Evolutionary conservation across 2,888 invertebrate species (phyloP), one percentile per base, ranked within the genome.

Genomic region (Caenorhabditis sulstoni): DNA sequence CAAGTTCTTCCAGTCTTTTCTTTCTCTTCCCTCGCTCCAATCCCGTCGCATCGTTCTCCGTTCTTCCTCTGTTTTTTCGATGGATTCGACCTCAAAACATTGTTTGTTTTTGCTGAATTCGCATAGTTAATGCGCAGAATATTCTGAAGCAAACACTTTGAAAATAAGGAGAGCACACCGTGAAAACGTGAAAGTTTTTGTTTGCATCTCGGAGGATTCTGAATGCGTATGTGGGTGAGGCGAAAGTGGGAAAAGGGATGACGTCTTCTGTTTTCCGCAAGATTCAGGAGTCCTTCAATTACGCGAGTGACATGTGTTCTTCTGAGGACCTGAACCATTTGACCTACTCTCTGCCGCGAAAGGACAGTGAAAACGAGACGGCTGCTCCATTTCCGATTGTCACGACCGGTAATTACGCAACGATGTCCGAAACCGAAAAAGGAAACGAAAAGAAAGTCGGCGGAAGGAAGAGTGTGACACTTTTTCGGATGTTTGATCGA

Each of bases 311-410:
- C 29, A 29, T 7, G 29, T 29, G 29, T 29, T 29, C 29, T 29
- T n/a, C 29, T 29, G 29, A 29, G 29, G 29, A 29, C 47, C 20
- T 57, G 57, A 67, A 67, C 67, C 58, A 67, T 47, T 67, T 67
- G 67, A 67, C 67, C 67, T 67, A 67, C 66, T 57, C 65, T 35
- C 12, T 12, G 16, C 23, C 41, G 20, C 16, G 53, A 65, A 65
- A 53, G 65, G 37, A 20, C 9, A 37, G 55, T 18, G 65, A 55
- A 55, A 65, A 52, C 50, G 47, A 49, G 61, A 23, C 22, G 16
- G 41, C 44, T 64, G 64, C 64, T 64, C 64, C 52, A 64, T 64
- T 64, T 53, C 64, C 58, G 58, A 58, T 22, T 41, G 58, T 57
- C 57, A 44, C 5, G 22, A 58, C 7, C 41, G 44, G 39, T 64